Evolutionary conservation across 2,113 vertebrate genomes (phyloP), one percentile per base, ranked within the genome.

Genomic region (Sinocyclocheilus maitianheensis): DNA sequence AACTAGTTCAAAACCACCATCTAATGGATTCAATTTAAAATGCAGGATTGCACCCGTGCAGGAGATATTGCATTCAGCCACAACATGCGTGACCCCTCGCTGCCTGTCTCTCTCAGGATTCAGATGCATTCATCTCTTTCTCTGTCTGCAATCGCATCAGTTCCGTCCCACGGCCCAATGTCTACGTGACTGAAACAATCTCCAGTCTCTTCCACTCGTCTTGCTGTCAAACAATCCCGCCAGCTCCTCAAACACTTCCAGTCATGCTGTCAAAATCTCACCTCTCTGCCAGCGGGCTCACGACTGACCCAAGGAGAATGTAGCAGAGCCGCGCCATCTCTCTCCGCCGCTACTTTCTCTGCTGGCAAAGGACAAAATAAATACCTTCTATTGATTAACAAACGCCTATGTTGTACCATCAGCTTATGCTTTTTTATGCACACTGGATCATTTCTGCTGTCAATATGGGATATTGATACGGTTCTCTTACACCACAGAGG

Each of bases 181-280:
- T 65, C 84, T 34, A 84, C 40, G 69, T 16, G 43, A 79, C 62
- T 81, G 1, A 37, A 84, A 80, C 30, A 5, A 86, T 87, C 89
- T 87, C 34, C 18, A 75, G 76, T 85, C 79, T 81, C 79, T 58
- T 89, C 40, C 67, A 79, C 55, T 40, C 53, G 51, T 89, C 84
- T 89, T 43, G 34, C 85, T 88, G 55, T 67, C 81, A 87, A 85
- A 89, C 88, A 90, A 77, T 55, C 88, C 84, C 76, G 72, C 77
- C 37, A 88, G 58, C 87, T 63, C 69, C 90, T 89, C 84, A 77
- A 87, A 90, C 69, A 88, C 88, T 89, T 92, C 67, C 92, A 93
- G 88, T 85, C 85, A 87, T 90, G 90, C 91, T 75, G 92, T 91
- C 90, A 91, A 93, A 93, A 46, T 94, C 93, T 94, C 94, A 93